These are phyloP conservation scores for Ctenochaetus hawaiiensis DNA, from an alignment of 2,797 vertebrate species.

Conservation along the genomic window DNA sequence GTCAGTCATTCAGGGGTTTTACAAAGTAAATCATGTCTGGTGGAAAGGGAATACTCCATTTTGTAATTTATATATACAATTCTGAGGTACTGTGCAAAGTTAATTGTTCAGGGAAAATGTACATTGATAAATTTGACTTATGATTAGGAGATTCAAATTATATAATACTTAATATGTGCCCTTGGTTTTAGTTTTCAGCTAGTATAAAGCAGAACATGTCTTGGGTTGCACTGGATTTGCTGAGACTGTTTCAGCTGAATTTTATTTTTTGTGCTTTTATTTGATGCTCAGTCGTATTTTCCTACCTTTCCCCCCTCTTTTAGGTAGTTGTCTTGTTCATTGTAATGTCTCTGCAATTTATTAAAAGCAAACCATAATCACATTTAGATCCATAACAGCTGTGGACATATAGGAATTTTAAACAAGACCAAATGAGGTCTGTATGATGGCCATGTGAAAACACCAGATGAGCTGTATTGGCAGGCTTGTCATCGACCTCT, in stretches of 20 bases:
- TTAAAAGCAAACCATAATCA: constrained; percentile 81
- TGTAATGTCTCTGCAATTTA: constrained; percentile 80
- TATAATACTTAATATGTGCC: constrained; percentile 80
- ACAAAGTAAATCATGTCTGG: constrained; percentile 78
- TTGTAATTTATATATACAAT: constrained; percentile 84
- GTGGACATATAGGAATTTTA: constrained; percentile 71
- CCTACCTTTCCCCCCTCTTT: constrained; percentile 57
- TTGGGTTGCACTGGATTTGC: constrained; percentile 89
- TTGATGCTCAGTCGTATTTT: constrained; percentile 76
- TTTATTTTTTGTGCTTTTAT: constrained; percentile 50
- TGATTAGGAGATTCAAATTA: constrained; percentile 82
- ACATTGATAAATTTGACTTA: constrained; percentile 79
- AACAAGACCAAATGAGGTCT: constrained; percentile 77
- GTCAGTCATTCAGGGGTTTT: constrained; percentile 82
- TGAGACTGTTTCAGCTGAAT: constrained; percentile 81
- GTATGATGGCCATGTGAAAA: constrained; percentile 65
- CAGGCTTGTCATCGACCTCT: constrained; percentile 68
- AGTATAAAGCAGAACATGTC: constrained; percentile 80
- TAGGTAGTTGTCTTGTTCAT: constrained; percentile 79
- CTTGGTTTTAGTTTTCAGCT: constrained; percentile 76
- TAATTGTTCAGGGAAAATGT: constrained; percentile 86
- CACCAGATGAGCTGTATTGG: constrained; percentile 64
- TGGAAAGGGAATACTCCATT: constrained; percentile 85
- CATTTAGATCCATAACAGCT: constrained; percentile 78
- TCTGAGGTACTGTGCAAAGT: constrained; percentile 87